Conservation (phyloP, 1,140 invertebrate species). For the Triops longicaudatus region DNA sequence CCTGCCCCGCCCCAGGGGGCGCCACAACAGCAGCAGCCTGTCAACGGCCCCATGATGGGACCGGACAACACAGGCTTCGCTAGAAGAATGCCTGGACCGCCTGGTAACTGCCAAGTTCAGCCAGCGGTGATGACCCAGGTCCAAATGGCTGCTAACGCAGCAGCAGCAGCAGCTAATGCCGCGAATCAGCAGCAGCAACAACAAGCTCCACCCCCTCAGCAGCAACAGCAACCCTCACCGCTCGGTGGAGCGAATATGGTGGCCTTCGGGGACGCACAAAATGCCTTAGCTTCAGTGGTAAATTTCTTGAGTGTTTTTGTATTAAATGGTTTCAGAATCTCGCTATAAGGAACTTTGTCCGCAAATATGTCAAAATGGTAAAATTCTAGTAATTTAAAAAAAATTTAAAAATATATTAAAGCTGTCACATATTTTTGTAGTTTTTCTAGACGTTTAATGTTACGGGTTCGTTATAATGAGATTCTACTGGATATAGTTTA, state of each 20-base stretch:
- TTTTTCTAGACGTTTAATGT: no score
- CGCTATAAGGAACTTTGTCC: no score
- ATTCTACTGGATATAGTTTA: no score
- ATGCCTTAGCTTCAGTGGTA: conserved; percentile 18
- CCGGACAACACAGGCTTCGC: neutral
- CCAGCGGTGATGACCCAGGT: neutral
- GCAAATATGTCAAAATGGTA: no score
- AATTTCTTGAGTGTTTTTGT: no score
- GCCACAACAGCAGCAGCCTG: conserved; percentile 21
- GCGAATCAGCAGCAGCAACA: conserved; percentile 28
- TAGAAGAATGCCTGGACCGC: neutral
- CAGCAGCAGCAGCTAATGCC: conserved; percentile 18
- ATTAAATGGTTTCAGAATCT: no score
- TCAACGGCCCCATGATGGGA: neutral
- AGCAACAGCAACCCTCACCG: conserved; percentile 25
- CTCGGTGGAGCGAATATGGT: conserved; percentile 22
- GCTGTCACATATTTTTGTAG: no score
- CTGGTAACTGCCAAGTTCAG: conserved; percentile 19
- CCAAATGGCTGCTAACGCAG: conserved; percentile 25
- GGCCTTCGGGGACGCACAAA: neutral
- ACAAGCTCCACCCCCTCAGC: conserved; percentile 18
- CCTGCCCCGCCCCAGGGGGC: conserved; percentile 1
- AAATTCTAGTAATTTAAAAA: no score
- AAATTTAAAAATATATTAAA: no score
- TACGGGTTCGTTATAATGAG: no score